Percentiles rank a stretch among this genome's conserved stretches.
Conservation (phyloP, 2,113 vertebrate species). For the Myocastor coypus region DNA sequence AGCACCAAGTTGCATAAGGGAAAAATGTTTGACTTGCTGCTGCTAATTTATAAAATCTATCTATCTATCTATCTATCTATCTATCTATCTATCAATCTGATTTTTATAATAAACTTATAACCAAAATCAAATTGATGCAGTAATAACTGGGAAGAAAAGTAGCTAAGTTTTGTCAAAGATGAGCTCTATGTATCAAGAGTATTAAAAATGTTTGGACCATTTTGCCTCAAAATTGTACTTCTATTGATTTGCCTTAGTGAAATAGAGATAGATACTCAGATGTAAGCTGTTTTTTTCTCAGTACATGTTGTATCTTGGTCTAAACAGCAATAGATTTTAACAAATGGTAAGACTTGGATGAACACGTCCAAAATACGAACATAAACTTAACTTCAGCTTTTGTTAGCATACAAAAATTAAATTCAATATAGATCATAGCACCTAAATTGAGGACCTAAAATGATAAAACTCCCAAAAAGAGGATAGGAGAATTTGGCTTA, state of each 20-base stretch:
- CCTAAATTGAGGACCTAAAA: background rate
- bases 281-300: background rate
- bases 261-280: background rate
- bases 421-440: background rate
- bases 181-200: background rate
- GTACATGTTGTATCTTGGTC: background rate
- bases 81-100: background rate
- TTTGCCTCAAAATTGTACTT: conserved; percentile 7
- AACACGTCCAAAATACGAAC: background rate
- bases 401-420: conserved; percentile 1
- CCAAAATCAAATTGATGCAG: background rate
- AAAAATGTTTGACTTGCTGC: background rate
- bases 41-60: conserved; percentile 6
- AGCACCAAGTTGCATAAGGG: background rate
- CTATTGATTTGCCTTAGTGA: background rate
- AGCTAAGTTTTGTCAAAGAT: conserved; percentile 3
- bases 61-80: background rate
- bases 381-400: background rate
- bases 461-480: background rate
- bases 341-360: background rate
- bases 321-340: background rate
- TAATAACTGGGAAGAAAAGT: background rate
- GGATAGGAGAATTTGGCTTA: background rate
- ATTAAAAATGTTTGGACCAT: background rate
- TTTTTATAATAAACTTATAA: background rate